A percentile compares a stretch with the other conserved stretches of the same genome.
These are phyloP conservation scores for Gymnoscelis rufifasciata DNA, from an alignment of 2,888 invertebrate genomes.

Conservation along the genomic window DNA sequence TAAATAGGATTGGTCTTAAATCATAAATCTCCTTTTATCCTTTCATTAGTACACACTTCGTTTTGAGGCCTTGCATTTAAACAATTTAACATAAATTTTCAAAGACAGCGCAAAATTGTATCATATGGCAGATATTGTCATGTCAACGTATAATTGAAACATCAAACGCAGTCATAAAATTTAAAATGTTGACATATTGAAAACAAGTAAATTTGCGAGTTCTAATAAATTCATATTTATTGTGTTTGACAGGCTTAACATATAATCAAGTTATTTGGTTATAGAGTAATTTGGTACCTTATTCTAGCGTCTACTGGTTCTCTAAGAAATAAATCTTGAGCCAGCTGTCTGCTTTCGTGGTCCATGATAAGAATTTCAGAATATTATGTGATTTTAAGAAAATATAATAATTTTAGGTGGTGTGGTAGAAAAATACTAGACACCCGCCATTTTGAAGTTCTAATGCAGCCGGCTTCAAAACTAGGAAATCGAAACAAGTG, in stretches of 20 bases:
- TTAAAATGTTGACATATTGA: not conserved
- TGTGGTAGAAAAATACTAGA: slow-evolving; percentile 68
- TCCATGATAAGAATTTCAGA: slow-evolving; percentile 64
- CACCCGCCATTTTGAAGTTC: slow-evolving; percentile 69
- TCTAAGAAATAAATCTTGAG: slow-evolving; percentile 82
- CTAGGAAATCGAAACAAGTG: slow-evolving; percentile 42
- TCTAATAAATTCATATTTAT: too few relatives aligned
- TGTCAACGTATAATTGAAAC: slow-evolving; percentile 16
- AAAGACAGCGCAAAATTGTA: too few relatives aligned
- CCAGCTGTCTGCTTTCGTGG: slow-evolving; percentile 75
- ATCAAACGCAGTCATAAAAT: slow-evolving; percentile 14
- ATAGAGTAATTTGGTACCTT: slow-evolving; percentile 71
- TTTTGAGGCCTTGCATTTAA: too few relatives aligned
- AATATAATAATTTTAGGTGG: too few relatives aligned
- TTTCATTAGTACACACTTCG: too few relatives aligned
- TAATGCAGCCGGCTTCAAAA: slow-evolving; percentile 52
- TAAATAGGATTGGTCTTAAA: too few relatives aligned
- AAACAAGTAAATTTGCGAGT: not conserved
- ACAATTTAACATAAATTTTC: too few relatives aligned
- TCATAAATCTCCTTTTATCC: too few relatives aligned
- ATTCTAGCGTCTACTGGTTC: slow-evolving; percentile 81
- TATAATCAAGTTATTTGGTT: not conserved
- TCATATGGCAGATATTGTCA: slow-evolving; percentile 12
- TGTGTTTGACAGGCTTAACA: too few relatives aligned
- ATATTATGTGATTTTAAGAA: slow-evolving; percentile 6